Percentiles rank a stretch among this genome's conserved stretches.
These are phyloP conservation scores for Sitta europaea DNA, from an alignment of 2,113 vertebrate species.

Conservation along the genomic window DNA sequence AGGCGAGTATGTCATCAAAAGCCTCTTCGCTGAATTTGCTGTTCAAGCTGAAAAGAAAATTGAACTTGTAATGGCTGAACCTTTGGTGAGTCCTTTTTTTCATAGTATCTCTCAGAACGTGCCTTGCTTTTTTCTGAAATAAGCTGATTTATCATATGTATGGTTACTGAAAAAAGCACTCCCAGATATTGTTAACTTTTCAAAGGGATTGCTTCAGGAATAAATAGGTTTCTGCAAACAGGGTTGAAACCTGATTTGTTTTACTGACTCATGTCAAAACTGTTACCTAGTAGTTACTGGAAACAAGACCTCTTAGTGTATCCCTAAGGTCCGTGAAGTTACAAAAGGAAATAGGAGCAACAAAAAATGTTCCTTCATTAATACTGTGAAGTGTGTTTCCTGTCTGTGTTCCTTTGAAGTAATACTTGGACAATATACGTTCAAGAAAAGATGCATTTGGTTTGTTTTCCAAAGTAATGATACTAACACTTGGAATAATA, in stretches of 20 bases:
- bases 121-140: neutral
- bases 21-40: slow-evolving; percentile 97
- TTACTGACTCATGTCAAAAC: neutral
- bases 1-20: slow-evolving; percentile 99
- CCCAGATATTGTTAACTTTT: neutral
- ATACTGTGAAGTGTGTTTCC: neutral
- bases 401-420: neutral
- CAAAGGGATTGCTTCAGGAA: neutral
- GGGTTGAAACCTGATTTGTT: neutral
- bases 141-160: neutral
- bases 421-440: neutral
- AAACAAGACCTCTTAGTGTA: neutral
- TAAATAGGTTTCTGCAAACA: neutral
- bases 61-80: slow-evolving; percentile 99
- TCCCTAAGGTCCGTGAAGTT: neutral
- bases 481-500: neutral
- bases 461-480: neutral
- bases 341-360: neutral
- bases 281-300: neutral
- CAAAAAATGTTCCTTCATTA: neutral
- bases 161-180: neutral
- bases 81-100: slow-evolving; percentile 85
- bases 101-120: neutral
- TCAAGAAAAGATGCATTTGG: neutral
- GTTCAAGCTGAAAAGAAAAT: slow-evolving; percentile 99